phyloP scores from a whole-genome alignment of 2,797 vertebrate genomes.

The Ptychobarbus kaznakovi region DNA sequence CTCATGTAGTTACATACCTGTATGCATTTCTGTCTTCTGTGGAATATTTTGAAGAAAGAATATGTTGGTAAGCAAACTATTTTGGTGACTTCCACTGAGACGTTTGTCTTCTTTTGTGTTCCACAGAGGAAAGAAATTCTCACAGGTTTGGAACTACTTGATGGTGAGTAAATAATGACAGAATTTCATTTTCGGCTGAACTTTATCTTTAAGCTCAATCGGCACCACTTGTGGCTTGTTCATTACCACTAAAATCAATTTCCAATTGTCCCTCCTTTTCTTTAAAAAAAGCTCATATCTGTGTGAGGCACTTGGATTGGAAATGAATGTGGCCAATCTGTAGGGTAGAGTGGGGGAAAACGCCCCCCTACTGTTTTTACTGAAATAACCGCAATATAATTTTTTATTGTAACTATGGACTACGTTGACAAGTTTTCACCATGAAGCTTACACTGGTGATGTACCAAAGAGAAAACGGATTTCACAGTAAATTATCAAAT shows the following conservation, averaged over 20 bases:
- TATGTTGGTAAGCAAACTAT: not conserved
- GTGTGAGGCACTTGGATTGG: not conserved
- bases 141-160: not conserved
- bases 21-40: not conserved
- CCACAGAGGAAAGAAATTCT: not conserved
- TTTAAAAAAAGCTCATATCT: not conserved
- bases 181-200: not conserved
- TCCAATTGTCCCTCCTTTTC: not conserved
- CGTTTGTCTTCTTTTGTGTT: not conserved
- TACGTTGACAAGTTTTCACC: too few species aligned
- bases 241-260: not conserved
- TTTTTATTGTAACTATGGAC: too few species aligned
- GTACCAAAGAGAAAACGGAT: too few species aligned
- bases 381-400: too few species aligned
- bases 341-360: not conserved
- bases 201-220: not conserved
- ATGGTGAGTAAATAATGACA: not conserved
- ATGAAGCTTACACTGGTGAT: too few species aligned
- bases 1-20: not conserved
- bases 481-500: too few species aligned
- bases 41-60: not conserved
- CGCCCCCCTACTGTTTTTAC: too few species aligned
- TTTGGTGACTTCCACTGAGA: not conserved
- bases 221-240: not conserved
- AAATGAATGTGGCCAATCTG: not conserved